Evolutionary conservation across 2,797 vertebrate genomes (phyloP), one percentile per base, ranked within the genome.

Genomic region (Labeo calbasu): DNA sequence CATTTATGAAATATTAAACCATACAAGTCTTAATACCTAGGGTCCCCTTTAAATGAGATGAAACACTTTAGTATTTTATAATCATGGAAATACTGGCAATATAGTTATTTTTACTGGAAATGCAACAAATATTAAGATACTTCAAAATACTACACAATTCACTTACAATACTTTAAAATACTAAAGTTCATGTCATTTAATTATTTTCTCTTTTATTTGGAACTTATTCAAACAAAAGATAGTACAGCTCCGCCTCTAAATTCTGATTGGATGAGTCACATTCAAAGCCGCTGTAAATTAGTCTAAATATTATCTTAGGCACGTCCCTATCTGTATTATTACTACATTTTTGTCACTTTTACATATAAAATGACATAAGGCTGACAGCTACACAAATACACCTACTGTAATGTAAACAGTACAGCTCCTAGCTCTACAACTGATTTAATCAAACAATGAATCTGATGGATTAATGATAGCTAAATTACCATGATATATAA

Each of bases 401-500:
- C 25, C 43, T 63, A 28, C 23, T 46, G n/a, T 63, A 32, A 32
- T 63, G 50, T 36, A 32, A 65, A 13, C 0, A 17, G 50, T 14
- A 55, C 40, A 53, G 19, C 50, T 19, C 4, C 19, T 32, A 69
- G 36, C 36, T 69, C 36, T 69, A 43, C 32, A 40, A n/a, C 19
- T 15, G 32, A 57, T 40, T 21, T 40, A 57, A n/a, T n/a, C 7
- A 23, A 76, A 57, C 51, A 14, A 57, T 57, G 51, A 57, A 40
- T 19, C 6, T 57, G 73, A 76, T 40, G 55, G 72, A 75, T 57
- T 40, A 57, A 57, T 40, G 72, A 40, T 76, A n/a, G 12, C 51
- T 75, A 57, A 76, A 76, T 76, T 57, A n/a, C 51, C 57, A 40
- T 76, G 32, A 76, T 25, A 50, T 21, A 72, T 17, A 21, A 72